A percentile compares a stretch with the other conserved stretches of the same genome.
Evolutionary conservation across 2,888 invertebrate genomes (phyloP).

Genomic region (Lycophotia porphyrea): DNA sequence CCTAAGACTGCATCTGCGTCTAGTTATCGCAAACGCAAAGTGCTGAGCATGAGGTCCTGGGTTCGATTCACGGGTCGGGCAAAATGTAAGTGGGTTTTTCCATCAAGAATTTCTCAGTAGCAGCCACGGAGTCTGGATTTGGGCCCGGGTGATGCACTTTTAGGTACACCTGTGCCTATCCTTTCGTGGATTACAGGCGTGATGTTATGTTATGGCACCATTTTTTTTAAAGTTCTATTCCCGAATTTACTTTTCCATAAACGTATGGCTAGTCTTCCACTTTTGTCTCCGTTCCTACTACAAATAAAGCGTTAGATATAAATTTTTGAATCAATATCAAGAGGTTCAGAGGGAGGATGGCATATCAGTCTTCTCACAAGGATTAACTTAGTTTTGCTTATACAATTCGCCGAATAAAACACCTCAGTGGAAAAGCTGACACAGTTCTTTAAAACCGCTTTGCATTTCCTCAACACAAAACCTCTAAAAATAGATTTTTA

Average conservation of each 20-base stretch:
- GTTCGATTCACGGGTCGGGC: too few species aligned
- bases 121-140: too few species aligned
- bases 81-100: too few species aligned
- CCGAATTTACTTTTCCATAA: not conserved
- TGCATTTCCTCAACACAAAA: conserved; percentile 16
- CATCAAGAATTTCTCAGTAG: too few species aligned
- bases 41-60: too few species aligned
- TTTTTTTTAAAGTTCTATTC: too few species aligned
- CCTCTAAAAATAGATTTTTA: not conserved
- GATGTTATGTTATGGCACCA: too few species aligned
- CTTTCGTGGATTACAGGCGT: too few species aligned
- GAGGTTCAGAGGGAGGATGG: not conserved
- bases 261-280: not conserved
- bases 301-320: not conserved
- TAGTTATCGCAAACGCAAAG: too few species aligned
- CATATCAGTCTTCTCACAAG: not conserved
- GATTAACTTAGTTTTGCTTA: not conserved
- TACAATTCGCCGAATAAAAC: not conserved
- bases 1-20: too few species aligned
- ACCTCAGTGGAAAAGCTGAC: not conserved
- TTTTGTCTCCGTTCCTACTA: not conserved
- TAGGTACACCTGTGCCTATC: too few species aligned
- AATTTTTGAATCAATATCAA: not conserved
- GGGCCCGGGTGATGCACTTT: too few species aligned
- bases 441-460: not conserved